A percentile compares a stretch with the other conserved stretches of the same genome.
Evolutionary conservation across 2,888 invertebrate genomes (phyloP).

Genomic region (Aphidoletes aphidimyza): DNA sequence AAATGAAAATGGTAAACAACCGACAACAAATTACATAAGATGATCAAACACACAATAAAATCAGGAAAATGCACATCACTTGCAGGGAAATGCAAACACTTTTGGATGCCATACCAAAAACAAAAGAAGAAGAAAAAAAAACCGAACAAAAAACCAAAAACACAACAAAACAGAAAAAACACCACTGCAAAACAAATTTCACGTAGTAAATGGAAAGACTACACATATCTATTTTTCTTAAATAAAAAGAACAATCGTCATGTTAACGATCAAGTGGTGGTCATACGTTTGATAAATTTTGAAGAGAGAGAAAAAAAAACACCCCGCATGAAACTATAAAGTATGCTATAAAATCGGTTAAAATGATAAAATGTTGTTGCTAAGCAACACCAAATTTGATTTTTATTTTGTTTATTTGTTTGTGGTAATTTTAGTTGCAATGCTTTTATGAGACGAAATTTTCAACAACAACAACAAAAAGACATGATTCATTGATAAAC

Average conservation of each 20-base stretch:
- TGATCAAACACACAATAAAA: background rate
- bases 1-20: background rate
- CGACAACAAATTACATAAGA: background rate
- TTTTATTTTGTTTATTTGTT: no score
- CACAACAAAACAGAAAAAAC: background rate
- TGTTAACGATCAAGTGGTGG: background rate
- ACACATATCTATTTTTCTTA: conserved; percentile 31
- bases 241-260: background rate
- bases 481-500: no score
- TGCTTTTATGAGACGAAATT: no score
- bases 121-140: background rate
- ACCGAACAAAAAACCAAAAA: background rate
- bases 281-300: background rate
- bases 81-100: background rate
- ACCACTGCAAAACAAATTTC: background rate
- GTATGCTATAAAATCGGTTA: no score
- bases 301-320: no score
- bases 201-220: conserved; percentile 11
- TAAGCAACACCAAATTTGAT: no score
- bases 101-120: background rate
- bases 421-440: no score
- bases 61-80: background rate
- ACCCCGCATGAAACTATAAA: no score
- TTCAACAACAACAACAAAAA: no score
- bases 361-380: no score